A percentile compares a stretch with the other conserved stretches of the same genome.
These are phyloP conservation scores for Mythimna vitellina DNA, from an alignment of 2,888 invertebrate species.

Conservation along the genomic window DNA sequence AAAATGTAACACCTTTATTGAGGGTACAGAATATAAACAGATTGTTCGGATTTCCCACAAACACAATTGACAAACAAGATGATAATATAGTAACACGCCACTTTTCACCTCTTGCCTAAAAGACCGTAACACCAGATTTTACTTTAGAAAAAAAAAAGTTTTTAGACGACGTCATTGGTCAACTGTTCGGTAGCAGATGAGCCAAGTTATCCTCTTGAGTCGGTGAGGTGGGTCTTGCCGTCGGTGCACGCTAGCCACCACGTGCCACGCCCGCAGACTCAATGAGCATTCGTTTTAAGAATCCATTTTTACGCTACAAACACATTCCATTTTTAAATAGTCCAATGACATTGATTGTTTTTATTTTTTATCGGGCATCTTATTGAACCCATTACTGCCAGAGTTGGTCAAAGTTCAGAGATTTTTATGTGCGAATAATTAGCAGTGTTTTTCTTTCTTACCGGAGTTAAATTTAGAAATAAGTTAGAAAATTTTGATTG, in stretches of 20 bases:
- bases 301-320: conserved; percentile 43
- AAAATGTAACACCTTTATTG: conserved; percentile 78
- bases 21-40: conserved; percentile 78
- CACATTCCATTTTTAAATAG: conserved; percentile 56
- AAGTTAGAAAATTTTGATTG: not conserved
- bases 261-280: conserved; percentile 39
- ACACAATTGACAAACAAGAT: conserved; percentile 77
- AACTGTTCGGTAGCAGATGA: conserved; percentile 69
- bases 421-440: conserved; percentile 4
- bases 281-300: conserved; percentile 50
- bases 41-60: conserved; percentile 84
- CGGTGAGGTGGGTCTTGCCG: conserved; percentile 44
- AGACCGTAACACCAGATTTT: conserved; percentile 7
- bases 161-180: conserved; percentile 64
- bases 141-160: not conserved
- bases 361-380: conserved; percentile 43
- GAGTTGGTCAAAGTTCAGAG: conserved; percentile 9
- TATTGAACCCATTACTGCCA: conserved; percentile 28
- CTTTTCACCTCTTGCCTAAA: conserved; percentile 31
- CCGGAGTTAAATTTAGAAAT: not conserved
- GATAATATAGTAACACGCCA: conserved; percentile 56
- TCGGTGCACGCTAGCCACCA: conserved; percentile 36
- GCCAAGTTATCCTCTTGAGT: conserved; percentile 60
- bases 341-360: conserved; percentile 53
- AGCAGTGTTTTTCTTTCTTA: not conserved